Percentiles rank a stretch among this genome's conserved stretches.
Conservation (phyloP, 2,113 vertebrate genomes). For the Tautogolabrus adspersus region DNA sequence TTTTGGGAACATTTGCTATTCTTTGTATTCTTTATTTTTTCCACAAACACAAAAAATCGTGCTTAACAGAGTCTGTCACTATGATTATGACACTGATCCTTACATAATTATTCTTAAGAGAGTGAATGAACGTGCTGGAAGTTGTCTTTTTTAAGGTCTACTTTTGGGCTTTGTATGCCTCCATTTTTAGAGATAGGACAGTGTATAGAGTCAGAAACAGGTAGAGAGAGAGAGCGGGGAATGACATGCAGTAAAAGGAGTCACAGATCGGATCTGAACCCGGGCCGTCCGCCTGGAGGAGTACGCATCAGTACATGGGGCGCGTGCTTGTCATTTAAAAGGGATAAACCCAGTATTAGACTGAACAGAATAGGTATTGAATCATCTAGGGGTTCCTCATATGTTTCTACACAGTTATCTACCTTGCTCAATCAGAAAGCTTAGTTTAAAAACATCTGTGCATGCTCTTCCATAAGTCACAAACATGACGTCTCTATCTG, state of each 20-base stretch:
- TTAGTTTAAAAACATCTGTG: not conserved
- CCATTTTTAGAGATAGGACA: no score
- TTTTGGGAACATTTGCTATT: constrained; percentile 31
- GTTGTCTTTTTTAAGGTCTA: not conserved
- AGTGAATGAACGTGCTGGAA: not conserved
- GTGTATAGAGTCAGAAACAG: no score
- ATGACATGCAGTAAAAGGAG: no score
- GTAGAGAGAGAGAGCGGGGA: no score
- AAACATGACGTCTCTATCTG: not conserved
- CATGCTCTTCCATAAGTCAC: not conserved
- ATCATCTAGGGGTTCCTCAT: not conserved
- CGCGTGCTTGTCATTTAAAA: not conserved
- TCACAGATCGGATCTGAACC: no score
- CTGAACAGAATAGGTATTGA: no score
- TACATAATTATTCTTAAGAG: not conserved
- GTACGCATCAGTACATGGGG: no score
- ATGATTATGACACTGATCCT: constrained; percentile 12
- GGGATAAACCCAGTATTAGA: no score
- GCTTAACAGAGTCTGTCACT: not conserved
- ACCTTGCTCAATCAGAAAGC: not conserved
- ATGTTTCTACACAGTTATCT: not conserved
- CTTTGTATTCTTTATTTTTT: constrained; percentile 49
- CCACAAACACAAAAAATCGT: constrained; percentile 15
- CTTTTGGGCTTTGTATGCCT: no score
- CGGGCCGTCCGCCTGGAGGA: no score